phyloP scores from a whole-genome alignment of 2,797 vertebrate species.

The Aplochiton taeniatus region DNA sequence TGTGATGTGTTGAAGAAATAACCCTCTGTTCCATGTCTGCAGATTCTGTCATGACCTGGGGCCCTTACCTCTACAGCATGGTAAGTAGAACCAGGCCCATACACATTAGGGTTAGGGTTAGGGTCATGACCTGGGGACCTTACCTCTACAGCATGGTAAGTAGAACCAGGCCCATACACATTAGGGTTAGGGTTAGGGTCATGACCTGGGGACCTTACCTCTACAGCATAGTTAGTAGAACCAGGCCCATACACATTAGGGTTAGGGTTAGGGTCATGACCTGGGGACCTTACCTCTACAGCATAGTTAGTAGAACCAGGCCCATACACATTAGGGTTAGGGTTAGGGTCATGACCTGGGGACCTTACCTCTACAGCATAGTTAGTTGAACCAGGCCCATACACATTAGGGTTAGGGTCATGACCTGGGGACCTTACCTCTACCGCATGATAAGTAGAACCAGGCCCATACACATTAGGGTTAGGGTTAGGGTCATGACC shows the following conservation, averaged over 20 bases:
- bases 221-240: constrained; percentile 88
- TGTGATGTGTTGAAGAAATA: neutral
- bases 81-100: constrained; percentile 81
- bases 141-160: constrained; percentile 94
- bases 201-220: constrained; percentile 96
- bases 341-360: no score
- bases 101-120: no score
- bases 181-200: constrained; percentile 58
- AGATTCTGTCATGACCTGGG: constrained; percentile 98
- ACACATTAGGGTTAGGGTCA: no score
- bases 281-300: constrained; percentile 96
- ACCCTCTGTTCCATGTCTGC: constrained; percentile 18
- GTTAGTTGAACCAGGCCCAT: no score
- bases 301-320: constrained; percentile 80
- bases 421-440: no score
- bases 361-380: no score
- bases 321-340: no score
- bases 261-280: constrained; percentile 78
- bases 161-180: constrained; percentile 35
- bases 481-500: no score
- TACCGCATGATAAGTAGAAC: no score
- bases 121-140: constrained; percentile 94
- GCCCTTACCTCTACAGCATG: constrained; percentile 90
- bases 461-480: no score
- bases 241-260: no score